Conservation (phyloP, 2,797 vertebrate species). For the Florisuga fusca region DNA sequence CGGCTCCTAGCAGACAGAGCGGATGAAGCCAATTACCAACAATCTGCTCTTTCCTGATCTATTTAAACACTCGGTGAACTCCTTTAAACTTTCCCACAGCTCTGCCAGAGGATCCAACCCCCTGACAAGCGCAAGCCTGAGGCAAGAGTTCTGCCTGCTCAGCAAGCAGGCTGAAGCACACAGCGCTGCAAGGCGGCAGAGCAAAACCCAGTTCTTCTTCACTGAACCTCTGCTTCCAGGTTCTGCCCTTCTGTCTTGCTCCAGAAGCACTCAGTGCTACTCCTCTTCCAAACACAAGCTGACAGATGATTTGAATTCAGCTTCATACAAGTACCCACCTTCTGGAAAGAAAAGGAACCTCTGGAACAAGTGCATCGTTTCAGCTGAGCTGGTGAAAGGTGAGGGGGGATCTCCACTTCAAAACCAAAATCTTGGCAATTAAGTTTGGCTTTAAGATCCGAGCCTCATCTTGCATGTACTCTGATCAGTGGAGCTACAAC, state of each 20-base stretch:
- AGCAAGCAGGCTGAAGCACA: background rate
- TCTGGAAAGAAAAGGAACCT: background rate
- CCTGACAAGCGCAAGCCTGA: background rate
- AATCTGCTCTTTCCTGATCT: background rate
- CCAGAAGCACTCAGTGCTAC: rapidly evolving
- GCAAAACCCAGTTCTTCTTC: background rate
- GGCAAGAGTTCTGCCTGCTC: background rate
- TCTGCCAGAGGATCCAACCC: background rate
- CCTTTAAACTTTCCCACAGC: background rate
- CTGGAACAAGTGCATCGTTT: background rate
- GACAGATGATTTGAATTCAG: background rate
- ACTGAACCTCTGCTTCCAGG: rapidly evolving
- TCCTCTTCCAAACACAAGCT: background rate
- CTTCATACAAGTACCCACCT: background rate
- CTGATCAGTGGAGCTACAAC: background rate
- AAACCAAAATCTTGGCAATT: background rate
- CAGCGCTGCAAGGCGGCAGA: background rate
- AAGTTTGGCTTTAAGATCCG: background rate
- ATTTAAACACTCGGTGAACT: background rate
- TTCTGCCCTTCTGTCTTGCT: background rate
- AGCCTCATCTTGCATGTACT: background rate
- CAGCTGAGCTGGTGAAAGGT: background rate
- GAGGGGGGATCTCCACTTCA: background rate
- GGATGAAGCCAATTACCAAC: background rate
- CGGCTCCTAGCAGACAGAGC: background rate